Evolutionary conservation across 2,113 vertebrate species (phyloP).

Genomic region (Bombycilla garrulus): DNA sequence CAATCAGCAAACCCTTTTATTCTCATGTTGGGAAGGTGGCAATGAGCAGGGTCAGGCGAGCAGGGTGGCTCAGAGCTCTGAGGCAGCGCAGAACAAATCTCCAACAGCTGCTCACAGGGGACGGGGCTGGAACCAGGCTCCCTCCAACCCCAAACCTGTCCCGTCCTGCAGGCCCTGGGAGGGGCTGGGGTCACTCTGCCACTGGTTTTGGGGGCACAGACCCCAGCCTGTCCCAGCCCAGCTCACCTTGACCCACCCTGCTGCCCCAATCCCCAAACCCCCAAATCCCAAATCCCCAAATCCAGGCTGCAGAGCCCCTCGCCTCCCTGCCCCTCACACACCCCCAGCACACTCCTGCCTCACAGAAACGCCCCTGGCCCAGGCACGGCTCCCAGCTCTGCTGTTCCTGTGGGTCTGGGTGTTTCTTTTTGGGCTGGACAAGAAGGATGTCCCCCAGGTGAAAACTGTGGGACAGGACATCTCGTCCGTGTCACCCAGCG

Average conservation of each 20-base stretch:
- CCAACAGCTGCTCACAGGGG: neutral
- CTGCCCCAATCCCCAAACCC: neutral
- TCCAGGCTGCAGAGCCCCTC: neutral
- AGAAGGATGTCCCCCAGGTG: neutral
- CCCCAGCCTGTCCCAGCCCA: constrained; percentile 57
- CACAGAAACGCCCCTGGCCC: rapidly evolving
- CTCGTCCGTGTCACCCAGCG: neutral
- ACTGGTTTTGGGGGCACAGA: constrained; percentile 24
- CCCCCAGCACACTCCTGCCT: neutral
- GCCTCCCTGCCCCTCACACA: neutral
- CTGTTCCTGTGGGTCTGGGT: rapidly evolving
- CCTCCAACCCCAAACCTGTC: rapidly evolving
- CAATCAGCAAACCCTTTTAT: neutral
- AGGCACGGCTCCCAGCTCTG: rapidly evolving
- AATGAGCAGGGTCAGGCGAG: neutral
- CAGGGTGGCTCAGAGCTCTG: neutral
- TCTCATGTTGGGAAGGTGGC: neutral
- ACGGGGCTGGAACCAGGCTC: neutral
- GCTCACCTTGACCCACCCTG: neutral
- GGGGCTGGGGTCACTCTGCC: neutral
- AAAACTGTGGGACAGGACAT: neutral
- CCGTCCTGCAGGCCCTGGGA: neutral
- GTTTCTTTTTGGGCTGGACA: neutral
- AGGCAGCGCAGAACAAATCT: neutral
- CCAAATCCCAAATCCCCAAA: neutral